phyloP scores from a whole-genome alignment of 2,797 vertebrate species.

The Aythya fuligula region DNA sequence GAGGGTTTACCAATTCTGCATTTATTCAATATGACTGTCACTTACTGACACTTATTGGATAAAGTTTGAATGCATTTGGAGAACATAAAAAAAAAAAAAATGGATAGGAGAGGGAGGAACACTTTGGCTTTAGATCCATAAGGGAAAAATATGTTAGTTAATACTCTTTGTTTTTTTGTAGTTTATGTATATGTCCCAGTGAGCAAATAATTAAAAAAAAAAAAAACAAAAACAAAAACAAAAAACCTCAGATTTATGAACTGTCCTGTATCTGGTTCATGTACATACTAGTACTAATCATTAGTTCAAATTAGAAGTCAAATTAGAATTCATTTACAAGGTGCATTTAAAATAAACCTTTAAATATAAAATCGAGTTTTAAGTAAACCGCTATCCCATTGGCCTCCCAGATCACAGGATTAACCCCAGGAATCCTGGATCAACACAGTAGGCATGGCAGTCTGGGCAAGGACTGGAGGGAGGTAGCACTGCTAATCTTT shows the following conservation, averaged over 20 bases:
- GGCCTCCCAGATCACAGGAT: background rate
- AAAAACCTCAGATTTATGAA: slow-evolving; percentile 6
- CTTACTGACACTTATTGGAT: slow-evolving; percentile 67
- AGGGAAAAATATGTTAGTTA: slow-evolving; percentile 14
- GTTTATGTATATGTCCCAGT: slow-evolving; percentile 47
- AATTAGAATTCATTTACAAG: slow-evolving; percentile 68
- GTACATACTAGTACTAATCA: slow-evolving; percentile 15
- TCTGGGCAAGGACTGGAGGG: accelerated
- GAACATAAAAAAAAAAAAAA: slow-evolving; percentile 19
- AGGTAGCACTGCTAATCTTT: background rate
- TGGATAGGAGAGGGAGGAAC: background rate
- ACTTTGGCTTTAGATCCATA: slow-evolving; percentile 15
- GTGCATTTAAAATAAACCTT: slow-evolving; percentile 54
- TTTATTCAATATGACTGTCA: slow-evolving; percentile 64
- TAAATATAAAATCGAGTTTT: slow-evolving; percentile 1
- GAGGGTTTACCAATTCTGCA: slow-evolving; percentile 78
- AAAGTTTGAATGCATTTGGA: slow-evolving; percentile 59
- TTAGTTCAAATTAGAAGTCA: slow-evolving; percentile 60
- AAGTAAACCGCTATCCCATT: background rate
- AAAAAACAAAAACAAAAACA: background rate
- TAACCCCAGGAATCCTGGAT: background rate
- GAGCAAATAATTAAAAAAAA: slow-evolving; percentile 52
- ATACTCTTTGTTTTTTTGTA: background rate
- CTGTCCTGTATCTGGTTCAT: background rate
- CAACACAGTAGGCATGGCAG: accelerated